Evolutionary conservation across 2,113 vertebrate species (phyloP).

Genomic region (Bothrops jararaca): DNA sequence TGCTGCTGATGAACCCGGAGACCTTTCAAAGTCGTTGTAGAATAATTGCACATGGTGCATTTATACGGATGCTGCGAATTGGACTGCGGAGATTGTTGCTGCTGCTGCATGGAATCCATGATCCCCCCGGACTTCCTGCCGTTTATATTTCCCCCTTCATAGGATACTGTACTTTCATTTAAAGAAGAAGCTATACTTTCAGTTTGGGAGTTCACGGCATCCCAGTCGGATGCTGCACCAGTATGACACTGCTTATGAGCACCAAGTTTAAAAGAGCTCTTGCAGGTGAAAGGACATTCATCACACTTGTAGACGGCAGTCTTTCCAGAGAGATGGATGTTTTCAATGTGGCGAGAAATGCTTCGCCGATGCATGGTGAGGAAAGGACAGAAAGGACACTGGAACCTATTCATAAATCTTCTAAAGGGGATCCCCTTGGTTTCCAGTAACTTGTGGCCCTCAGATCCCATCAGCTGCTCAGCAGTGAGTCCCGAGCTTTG

Average conservation of each 20-base stretch:
- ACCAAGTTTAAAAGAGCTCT: slow-evolving; percentile 89
- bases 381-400: slow-evolving; percentile 97
- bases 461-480: slow-evolving; percentile 90
- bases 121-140: slow-evolving; percentile 82
- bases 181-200: slow-evolving; percentile 79
- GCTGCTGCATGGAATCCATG: slow-evolving; percentile 71
- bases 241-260: slow-evolving; percentile 91
- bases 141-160: slow-evolving; percentile 82
- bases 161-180: slow-evolving; percentile 75
- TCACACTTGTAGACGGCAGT: slow-evolving; percentile 95
- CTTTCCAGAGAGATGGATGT: slow-evolving; percentile 94
- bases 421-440: slow-evolving; percentile 95
- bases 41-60: slow-evolving; percentile 94
- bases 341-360: slow-evolving; percentile 97
- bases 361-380: slow-evolving; percentile 94
- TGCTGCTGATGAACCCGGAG: slow-evolving; percentile 98
- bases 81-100: slow-evolving; percentile 63
- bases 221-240: slow-evolving; percentile 82
- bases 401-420: slow-evolving; percentile 95
- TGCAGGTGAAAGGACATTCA: slow-evolving; percentile 94
- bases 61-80: slow-evolving; percentile 86
- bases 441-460: slow-evolving; percentile 93
- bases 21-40: slow-evolving; percentile 92
- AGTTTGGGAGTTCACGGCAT: slow-evolving; percentile 83
- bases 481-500: slow-evolving; percentile 80